phyloP scores from a whole-genome alignment of 2,888 invertebrate genomes.

The Heliconius charithonia region DNA sequence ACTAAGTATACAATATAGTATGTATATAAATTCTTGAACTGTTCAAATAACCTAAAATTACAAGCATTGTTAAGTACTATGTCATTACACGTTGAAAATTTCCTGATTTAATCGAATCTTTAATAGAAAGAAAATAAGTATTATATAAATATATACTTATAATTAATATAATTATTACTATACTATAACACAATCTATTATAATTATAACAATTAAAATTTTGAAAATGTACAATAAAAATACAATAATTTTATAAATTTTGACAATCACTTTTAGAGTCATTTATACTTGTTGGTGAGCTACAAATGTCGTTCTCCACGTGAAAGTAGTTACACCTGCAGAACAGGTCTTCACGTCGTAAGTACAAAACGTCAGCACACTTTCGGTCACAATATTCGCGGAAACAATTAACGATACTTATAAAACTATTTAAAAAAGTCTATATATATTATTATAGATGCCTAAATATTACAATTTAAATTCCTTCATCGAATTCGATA shows the following conservation, averaged over 20 bases:
- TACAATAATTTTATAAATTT: background rate
- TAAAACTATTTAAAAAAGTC: background rate
- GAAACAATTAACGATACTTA: background rate
- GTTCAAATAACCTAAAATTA: too few relatives aligned
- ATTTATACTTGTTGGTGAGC: background rate
- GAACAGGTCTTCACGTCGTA: background rate
- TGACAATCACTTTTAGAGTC: background rate
- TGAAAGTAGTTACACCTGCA: constrained; percentile 9
- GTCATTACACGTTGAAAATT: too few relatives aligned
- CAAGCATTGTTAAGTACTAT: too few relatives aligned
- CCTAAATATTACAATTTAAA: background rate
- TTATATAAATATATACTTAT: too few relatives aligned
- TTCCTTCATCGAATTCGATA: background rate
- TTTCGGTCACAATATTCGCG: background rate
- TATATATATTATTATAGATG: background rate
- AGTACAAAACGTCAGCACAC: background rate
- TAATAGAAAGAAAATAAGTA: too few relatives aligned
- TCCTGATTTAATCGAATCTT: too few relatives aligned
- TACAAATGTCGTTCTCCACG: background rate
- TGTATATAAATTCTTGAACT: too few relatives aligned
- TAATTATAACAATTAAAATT: too few relatives aligned
- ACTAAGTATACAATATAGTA: too few relatives aligned
- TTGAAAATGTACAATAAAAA: too few relatives aligned
- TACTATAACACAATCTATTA: too few relatives aligned
- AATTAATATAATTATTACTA: too few relatives aligned